Percentiles rank a stretch among this genome's conserved stretches.
Conservation (phyloP, 2,888 invertebrate species). For the Auanema freiburgensis region DNA sequence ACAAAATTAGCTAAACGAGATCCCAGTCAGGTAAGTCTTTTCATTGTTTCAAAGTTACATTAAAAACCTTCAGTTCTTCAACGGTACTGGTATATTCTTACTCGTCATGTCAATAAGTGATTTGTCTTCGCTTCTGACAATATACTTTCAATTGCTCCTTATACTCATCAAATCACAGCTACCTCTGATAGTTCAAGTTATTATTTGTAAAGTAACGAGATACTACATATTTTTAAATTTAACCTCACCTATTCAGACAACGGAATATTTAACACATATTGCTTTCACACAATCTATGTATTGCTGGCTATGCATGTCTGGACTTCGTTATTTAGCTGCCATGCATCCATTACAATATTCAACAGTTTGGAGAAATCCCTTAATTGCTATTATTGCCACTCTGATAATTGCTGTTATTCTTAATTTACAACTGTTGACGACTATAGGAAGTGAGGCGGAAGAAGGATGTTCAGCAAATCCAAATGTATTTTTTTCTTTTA, state of each 20-base stretch:
- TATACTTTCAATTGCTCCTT: conserved; percentile 36
- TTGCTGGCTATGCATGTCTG: conserved; percentile 56
- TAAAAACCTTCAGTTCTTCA: conserved; percentile 48
- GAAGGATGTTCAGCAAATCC: not conserved
- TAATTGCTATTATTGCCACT: conserved; percentile 25
- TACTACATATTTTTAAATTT: not conserved
- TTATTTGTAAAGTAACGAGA: conserved; percentile 40
- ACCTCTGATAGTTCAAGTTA: conserved; percentile 13
- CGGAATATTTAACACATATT: conserved; percentile 42
- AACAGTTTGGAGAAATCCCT: conserved; percentile 37
- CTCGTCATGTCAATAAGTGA: conserved; percentile 49
- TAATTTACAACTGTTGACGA: conserved; percentile 38
- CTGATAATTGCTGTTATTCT: conserved; percentile 28
- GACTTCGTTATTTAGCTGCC: conserved; percentile 49
- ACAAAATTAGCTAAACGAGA: conserved; percentile 31
- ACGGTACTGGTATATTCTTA: conserved; percentile 53
- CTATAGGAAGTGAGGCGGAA: conserved; percentile 36
- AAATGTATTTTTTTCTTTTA: not conserved
- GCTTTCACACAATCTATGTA: conserved; percentile 55
- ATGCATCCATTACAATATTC: conserved; percentile 36
- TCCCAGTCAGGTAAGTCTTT: conserved; percentile 46
- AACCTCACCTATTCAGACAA: conserved; percentile 25
- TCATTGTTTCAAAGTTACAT: not conserved
- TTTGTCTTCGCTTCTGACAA: conserved; percentile 40
- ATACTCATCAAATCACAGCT: conserved; percentile 14